These are phyloP conservation scores for Liposcelis brunnea DNA, from an alignment of 2,888 invertebrate genomes.

Conservation along the genomic window DNA sequence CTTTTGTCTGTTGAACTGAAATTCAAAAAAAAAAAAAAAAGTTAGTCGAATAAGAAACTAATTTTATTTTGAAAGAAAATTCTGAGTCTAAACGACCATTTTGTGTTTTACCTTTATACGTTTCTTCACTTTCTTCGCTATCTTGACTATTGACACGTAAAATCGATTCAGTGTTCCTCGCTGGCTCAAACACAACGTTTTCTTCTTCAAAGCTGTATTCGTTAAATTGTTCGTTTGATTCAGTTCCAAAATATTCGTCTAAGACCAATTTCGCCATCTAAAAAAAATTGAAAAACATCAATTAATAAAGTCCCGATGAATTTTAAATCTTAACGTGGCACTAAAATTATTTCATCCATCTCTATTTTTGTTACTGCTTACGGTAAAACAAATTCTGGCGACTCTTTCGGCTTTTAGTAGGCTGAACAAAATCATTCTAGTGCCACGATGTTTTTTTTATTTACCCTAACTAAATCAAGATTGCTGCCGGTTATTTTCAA, in stretches of 20 bases:
- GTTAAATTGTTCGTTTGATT: conserved; percentile 20
- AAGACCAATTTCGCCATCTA: conserved; percentile 75
- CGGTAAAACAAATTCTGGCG: no score
- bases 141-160: background rate
- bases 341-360: no score
- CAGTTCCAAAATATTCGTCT: conserved; percentile 60
- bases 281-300: conserved; percentile 17
- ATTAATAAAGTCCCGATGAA: conserved; percentile 8
- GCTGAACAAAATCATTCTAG: conserved; percentile 6
- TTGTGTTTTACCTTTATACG: background rate
- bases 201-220: conserved; percentile 3
- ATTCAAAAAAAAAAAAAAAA: no score
- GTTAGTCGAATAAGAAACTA: no score
- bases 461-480: conserved; percentile 68
- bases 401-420: no score
- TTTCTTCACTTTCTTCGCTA: background rate
- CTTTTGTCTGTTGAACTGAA: background rate
- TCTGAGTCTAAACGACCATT: background rate
- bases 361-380: no score
- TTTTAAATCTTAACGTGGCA: background rate
- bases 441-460: conserved; percentile 16
- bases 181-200: conserved; percentile 4
- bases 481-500: conserved; percentile 74
- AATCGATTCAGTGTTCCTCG: conserved; percentile 4
- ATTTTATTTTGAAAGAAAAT: background rate